Conservation (phyloP, 2,113 vertebrate genomes). For the Ammodytes dubius region DNA sequence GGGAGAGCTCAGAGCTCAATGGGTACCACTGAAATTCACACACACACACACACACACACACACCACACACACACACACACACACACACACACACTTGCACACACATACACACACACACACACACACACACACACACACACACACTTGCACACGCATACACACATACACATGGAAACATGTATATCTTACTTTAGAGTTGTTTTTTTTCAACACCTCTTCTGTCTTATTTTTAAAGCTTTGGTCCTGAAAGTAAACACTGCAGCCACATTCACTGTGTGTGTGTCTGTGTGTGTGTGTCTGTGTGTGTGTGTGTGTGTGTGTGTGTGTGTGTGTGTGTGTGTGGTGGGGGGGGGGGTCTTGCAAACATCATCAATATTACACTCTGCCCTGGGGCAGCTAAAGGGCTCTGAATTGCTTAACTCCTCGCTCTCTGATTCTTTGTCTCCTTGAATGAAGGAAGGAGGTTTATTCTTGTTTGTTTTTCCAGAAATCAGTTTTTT, state of each 20-base stretch:
- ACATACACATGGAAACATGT: no score
- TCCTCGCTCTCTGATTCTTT: slow-evolving; percentile 5
- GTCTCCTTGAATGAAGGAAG: neutral
- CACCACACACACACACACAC: slow-evolving; percentile 8
- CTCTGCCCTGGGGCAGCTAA: slow-evolving; percentile 48
- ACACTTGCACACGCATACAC: slow-evolving; percentile 1
- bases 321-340: slow-evolving; percentile 10
- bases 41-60: slow-evolving; percentile 29
- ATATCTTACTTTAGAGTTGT: slow-evolving; percentile 29
- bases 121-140: neutral
- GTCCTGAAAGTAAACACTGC: neutral
- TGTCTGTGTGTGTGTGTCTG: slow-evolving; percentile 11
- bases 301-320: slow-evolving; percentile 13
- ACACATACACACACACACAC: neutral
- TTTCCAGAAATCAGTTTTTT: neutral
- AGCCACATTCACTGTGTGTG: slow-evolving; percentile 4
- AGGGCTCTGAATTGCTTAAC: slow-evolving; percentile 41
- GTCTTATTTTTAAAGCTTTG: slow-evolving; percentile 20
- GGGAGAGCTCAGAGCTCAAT: slow-evolving; percentile 62
- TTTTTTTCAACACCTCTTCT: slow-evolving; percentile 23
- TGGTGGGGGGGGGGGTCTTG: neutral
- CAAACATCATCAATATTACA: slow-evolving; percentile 61
- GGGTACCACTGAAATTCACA: slow-evolving; percentile 21
- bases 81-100: slow-evolving; percentile 2
- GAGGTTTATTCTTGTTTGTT: neutral